phyloP scores from a whole-genome alignment of 2,797 vertebrate species.

The Rhabdomys pumilio region DNA sequence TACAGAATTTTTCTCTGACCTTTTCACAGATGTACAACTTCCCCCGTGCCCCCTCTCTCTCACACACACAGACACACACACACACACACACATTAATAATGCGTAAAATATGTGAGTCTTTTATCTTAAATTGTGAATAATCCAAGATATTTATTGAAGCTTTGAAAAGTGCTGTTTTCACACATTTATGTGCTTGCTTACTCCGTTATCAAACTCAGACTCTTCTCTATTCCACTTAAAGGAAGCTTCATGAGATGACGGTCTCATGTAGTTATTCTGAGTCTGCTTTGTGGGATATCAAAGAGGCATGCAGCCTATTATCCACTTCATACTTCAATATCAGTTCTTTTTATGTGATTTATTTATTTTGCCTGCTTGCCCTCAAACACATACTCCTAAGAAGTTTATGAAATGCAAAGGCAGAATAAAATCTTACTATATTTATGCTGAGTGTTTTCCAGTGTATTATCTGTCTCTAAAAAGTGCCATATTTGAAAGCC shows the following conservation, averaged over 20 bases:
- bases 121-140: background rate
- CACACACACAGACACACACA: background rate
- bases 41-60: too few species aligned
- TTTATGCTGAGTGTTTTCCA: background rate
- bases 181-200: background rate
- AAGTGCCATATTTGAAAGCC: background rate
- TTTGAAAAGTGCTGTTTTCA: background rate
- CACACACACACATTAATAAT: background rate
- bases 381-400: background rate
- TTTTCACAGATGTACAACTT: background rate
- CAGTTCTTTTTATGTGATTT: background rate
- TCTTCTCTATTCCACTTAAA: background rate
- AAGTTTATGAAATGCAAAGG: background rate
- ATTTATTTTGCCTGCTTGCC: background rate
- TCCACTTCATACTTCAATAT: background rate
- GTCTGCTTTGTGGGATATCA: background rate
- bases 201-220: background rate
- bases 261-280: background rate
- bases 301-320: background rate
- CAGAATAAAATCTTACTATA: background rate
- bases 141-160: background rate
- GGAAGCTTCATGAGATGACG: background rate
- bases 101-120: background rate
- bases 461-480: constrained; percentile 7
- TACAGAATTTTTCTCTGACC: background rate